Conservation (phyloP, 37 sponge, comb jelly and placozoan genomes). For the Beroe forskalii region DNA sequence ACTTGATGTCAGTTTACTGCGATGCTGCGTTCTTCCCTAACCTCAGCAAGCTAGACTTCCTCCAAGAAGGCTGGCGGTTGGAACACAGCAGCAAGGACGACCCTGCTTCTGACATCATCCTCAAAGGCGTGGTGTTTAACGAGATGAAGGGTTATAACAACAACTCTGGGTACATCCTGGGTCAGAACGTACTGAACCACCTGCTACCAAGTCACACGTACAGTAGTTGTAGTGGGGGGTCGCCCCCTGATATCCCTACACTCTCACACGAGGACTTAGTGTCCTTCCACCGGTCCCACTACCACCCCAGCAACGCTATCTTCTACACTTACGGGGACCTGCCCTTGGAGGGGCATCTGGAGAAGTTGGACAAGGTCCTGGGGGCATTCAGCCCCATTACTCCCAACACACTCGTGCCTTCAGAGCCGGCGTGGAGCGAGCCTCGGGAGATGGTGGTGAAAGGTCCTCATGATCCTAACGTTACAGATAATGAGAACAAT, state of each 20-base stretch:
- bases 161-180: slow-evolving; percentile 74
- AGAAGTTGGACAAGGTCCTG: slow-evolving; percentile 70
- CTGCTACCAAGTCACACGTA: slow-evolving; percentile 90
- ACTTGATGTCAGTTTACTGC: slow-evolving; percentile 86
- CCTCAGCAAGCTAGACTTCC: slow-evolving; percentile 80
- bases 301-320: slow-evolving; percentile 91
- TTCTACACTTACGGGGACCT: slow-evolving; percentile 92
- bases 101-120: slow-evolving; percentile 68
- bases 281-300: slow-evolving; percentile 82
- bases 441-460: slow-evolving; percentile 55
- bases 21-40: slow-evolving; percentile 88
- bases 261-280: slow-evolving; percentile 78
- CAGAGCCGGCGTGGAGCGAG: slow-evolving; percentile 73
- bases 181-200: slow-evolving; percentile 70
- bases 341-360: slow-evolving; percentile 77
- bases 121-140: slow-evolving; percentile 98
- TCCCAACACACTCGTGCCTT: slow-evolving; percentile 65
- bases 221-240: slow-evolving; percentile 82
- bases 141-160: slow-evolving; percentile 96
- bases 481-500: slow-evolving; percentile 26
- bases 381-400: slow-evolving; percentile 66
- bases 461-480: slow-evolving; percentile 39
- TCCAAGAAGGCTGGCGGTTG: slow-evolving; percentile 98
- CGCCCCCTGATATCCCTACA: slow-evolving; percentile 76
- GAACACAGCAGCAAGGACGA: slow-evolving; percentile 75